Evolutionary conservation across 2,888 invertebrate species (phyloP), one percentile per base, ranked within the genome.

Genomic region (Melanostoma mellinum): DNA sequence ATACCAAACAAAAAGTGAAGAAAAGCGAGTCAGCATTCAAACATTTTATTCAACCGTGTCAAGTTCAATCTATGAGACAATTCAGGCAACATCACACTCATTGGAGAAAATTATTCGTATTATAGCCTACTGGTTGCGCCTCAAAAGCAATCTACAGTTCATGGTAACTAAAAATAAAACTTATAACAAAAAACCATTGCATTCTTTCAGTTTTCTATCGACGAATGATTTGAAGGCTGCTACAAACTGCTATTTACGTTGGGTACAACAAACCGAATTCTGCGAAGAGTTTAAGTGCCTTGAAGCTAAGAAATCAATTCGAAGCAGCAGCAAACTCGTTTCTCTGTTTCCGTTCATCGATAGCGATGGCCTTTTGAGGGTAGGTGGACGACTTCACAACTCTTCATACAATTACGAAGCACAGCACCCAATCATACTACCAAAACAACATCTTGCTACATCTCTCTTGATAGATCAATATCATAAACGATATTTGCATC

Each of bases 361-460:
- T 55, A n/a, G 42, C 6, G 48, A 42, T 35, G 67, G 53, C 4
- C 38, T 77, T 4, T 40, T 77, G 53, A 10, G 76, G n/a, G 55
- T 76, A 36, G 76, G 76, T 10, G 69, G 76, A 8, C 20, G 68
- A 30, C 60, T 76, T 33, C 58, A 61, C 5, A 60, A 76, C n/a
- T 76, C 76, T 1, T 32, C 35, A 44, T 61, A 48, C 9, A 53
- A 44, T 9, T 69, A 46, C 52, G 35, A 61, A 2, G 69, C 48
- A 8, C 69, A 63, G 52, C 76, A 76, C 30, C 61, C 69, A 38
- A 20, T 76, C 32, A 69, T 76, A 52, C 30, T 76, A 30, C 48
- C 68, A 9, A 55, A 44, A 4, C 20, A 46, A 68, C 56, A 55
- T 36, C 1, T 35, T 3, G 9, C 55, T 8, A 55, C 68, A 2